Percentiles rank a stretch among this genome's conserved stretches.
These are phyloP conservation scores for Prionailurus viverrinus DNA, from an alignment of 2,113 vertebrate genomes.

Conservation along the genomic window DNA sequence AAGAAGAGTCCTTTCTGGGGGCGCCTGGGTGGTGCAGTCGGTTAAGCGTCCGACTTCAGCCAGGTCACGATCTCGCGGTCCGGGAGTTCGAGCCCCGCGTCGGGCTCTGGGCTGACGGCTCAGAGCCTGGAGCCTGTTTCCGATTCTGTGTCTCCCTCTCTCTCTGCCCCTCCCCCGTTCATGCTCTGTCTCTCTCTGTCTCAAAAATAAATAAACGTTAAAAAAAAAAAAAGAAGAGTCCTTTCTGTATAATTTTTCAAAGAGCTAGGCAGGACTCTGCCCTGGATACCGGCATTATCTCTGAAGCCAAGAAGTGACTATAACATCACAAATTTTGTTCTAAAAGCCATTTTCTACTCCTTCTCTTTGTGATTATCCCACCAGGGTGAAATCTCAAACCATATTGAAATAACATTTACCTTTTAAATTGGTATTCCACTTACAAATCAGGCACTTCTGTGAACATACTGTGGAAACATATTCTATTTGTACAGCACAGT, in stretches of 20 bases:
- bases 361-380: neutral
- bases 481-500: neutral
- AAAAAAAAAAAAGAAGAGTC: neutral
- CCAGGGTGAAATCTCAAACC: constrained; percentile 4
- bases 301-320: neutral
- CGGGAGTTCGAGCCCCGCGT: too few species aligned
- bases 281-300: neutral
- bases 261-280: neutral
- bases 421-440: neutral
- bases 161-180: too few species aligned
- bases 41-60: too few species aligned
- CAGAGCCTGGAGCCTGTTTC: too few species aligned
- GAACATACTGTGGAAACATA: neutral
- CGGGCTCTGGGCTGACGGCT: too few species aligned
- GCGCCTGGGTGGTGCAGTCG: too few species aligned
- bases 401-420: neutral
- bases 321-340: neutral
- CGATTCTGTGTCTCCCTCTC: too few species aligned
- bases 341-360: neutral
- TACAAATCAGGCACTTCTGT: neutral
- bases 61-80: too few species aligned
- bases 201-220: too few species aligned
- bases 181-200: too few species aligned
- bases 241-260: neutral
- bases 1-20: neutral